A percentile compares a stretch with the other conserved stretches of the same genome.
These are phyloP conservation scores for Caenorhabditis drosophilae DNA, from an alignment of 2,888 invertebrate genomes.

Conservation along the genomic window DNA sequence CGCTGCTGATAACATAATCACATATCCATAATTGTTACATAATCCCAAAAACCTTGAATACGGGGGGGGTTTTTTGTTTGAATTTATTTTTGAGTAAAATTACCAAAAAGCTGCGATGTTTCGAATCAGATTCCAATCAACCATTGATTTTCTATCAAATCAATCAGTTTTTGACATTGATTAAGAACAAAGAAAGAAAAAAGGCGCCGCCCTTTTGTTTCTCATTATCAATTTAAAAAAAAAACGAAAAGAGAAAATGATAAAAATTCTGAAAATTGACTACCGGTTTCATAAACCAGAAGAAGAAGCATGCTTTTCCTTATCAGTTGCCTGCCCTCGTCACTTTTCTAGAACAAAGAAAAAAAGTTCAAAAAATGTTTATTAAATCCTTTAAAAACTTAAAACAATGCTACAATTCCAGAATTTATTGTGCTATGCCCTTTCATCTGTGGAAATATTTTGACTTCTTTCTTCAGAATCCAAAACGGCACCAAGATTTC, in stretches of 20 bases:
- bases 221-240: not conserved
- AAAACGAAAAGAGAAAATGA: not conserved
- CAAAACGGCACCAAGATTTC: not conserved
- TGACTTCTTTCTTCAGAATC: not conserved
- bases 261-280: not conserved
- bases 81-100: not conserved
- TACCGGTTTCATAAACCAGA: not conserved
- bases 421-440: not conserved
- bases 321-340: too few relatives aligned
- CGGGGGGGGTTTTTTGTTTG: too few relatives aligned
- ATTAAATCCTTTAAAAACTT: too few relatives aligned
- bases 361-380: too few relatives aligned
- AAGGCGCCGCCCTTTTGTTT: not conserved
- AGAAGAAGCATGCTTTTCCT: too few relatives aligned
- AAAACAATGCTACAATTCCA: too few relatives aligned
- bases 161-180: too few relatives aligned
- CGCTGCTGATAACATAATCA: conserved; percentile 84
- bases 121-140: conserved; percentile 19
- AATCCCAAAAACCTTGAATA: conserved; percentile 78
- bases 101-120: conserved; percentile 30
- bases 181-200: not conserved
- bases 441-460: not conserved
- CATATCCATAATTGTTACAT: conserved; percentile 86
- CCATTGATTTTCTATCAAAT: conserved; percentile 9
- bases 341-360: too few relatives aligned